Base-by-base conservation (phyloP, 2,113 vertebrate genomes). In the Gadus chalcogrammus region DNA sequence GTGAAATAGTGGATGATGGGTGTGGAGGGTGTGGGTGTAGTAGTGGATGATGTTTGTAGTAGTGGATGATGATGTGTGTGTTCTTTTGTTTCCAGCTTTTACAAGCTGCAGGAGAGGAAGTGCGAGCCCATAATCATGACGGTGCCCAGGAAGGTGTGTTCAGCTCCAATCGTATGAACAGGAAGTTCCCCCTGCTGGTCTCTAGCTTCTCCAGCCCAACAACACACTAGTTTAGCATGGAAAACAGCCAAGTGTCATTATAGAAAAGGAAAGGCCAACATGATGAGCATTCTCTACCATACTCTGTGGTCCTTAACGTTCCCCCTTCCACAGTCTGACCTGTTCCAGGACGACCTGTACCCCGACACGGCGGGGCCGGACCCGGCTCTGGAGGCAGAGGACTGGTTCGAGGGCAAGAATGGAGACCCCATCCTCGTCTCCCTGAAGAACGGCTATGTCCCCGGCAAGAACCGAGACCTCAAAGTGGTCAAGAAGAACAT, bases 91-190 rank as follows among this genome's bases (percentile, higher is more conserved):
- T 6, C 53, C 87, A 99, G 97, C 87, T 99, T 98, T 91, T 99
- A 93, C 88, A 99, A 99, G 88, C 94, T 99, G 18, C 96, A 96
- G 0, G 97, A 99, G 90, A 93, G 96, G 79, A 99, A 98, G 77
- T 99, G 97, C 72, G 96, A 99, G 80, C 97, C 97, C 48, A 95
- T 99, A 71, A 95, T 97, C 88, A 99, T 99, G 96, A 99, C 96
- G 0, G 97, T 99, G 70, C 97, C 97, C 38, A 93, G 97, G 77
- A 99, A 98, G 94, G 97, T 97, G 82, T 93, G 94, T 71, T 62
- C 1, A 5, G 68, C 17, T 4, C 3, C 12, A 1, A 9, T 48
- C 42, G 42, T 48, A 48, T 48, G 42, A 48, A 48, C 42, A 48
- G 42, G 42, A 48, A 9, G 42, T 13, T 13, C 42, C 42, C 42